Conservation (phyloP, 1,140 invertebrate genomes). For the Sinella curviseta region DNA sequence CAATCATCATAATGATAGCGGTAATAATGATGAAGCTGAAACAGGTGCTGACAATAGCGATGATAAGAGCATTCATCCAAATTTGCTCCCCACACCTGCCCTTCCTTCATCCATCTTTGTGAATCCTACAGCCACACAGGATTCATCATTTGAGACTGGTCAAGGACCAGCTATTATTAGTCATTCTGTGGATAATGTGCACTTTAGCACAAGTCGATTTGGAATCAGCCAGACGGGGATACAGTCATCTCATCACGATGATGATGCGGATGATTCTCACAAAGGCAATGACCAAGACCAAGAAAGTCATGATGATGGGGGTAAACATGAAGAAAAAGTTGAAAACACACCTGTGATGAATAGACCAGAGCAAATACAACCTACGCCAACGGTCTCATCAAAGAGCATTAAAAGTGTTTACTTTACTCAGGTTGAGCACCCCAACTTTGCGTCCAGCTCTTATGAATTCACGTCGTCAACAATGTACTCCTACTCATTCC, state of each 20-base stretch:
- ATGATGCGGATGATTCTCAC: constrained; percentile 6
- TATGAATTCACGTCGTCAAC: constrained; percentile 32
- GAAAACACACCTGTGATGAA: not conserved
- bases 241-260: not conserved
- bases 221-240: not conserved
- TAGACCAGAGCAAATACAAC: not conserved
- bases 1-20: not conserved
- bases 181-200: constrained; percentile 8
- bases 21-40: not conserved
- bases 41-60: not conserved
- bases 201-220: not conserved
- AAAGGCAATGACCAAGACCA: constrained; percentile 20
- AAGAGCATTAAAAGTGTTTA: constrained; percentile 34
- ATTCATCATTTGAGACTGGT: not conserved
- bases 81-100: constrained; percentile 20
- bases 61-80: not conserved
- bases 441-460: constrained; percentile 41
- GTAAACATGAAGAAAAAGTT: not conserved
- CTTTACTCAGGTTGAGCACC: constrained; percentile 40
- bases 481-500: constrained; percentile 37
- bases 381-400: constrained; percentile 23
- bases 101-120: constrained; percentile 2
- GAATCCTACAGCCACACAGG: not conserved
- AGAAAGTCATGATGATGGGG: not conserved
- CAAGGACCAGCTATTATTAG: not conserved